Conservation (phyloP, 2,797 vertebrate species). For the Cuniculus paca region DNA sequence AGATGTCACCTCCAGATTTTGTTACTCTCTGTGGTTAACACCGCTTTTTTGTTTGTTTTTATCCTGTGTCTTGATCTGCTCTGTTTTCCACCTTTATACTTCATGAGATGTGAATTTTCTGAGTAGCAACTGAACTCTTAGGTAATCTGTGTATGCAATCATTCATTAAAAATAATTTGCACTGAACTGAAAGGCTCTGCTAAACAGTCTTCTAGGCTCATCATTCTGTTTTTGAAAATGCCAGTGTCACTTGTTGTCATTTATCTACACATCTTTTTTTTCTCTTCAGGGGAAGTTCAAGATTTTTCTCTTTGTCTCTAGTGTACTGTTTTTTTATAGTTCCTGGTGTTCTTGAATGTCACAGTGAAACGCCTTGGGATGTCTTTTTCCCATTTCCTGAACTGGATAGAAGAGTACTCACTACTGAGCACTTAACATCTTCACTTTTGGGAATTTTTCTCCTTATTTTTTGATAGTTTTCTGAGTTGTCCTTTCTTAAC, state of each 20-base stretch:
- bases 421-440: neutral
- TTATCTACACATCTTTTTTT: neutral
- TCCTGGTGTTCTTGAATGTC: neutral
- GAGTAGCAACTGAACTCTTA: neutral
- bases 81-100: neutral
- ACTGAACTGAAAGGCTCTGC: neutral
- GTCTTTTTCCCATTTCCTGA: neutral
- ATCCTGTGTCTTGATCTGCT: neutral
- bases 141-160: neutral
- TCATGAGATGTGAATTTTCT: neutral
- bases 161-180: neutral
- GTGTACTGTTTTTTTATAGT: too few relatives aligned
- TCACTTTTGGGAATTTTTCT: neutral
- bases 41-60: neutral
- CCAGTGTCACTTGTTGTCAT: neutral
- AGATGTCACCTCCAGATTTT: neutral
- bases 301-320: neutral
- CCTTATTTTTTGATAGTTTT: neutral
- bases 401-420: neutral
- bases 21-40: neutral
- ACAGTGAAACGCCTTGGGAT: neutral
- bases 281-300: neutral
- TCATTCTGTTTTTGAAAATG: neutral
- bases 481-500: slow-evolving; percentile 2
- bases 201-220: neutral